These are phyloP conservation scores for Sesamia nonagrioides DNA, from an alignment of 1,140 invertebrate species.

Conservation along the genomic window DNA sequence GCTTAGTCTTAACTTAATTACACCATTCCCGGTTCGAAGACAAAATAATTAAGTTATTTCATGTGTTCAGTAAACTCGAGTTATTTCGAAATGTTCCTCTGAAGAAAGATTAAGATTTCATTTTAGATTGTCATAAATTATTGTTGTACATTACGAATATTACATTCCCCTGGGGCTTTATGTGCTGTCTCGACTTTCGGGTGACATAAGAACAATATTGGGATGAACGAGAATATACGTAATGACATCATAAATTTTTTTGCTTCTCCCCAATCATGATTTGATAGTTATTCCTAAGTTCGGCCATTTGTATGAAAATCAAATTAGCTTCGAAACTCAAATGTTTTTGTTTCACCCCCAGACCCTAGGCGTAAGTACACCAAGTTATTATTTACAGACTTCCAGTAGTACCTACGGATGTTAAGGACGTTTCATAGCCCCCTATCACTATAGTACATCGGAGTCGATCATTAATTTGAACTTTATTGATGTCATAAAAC, in stretches of 20 bases:
- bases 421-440: slow-evolving; percentile 7
- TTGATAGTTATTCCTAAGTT: neutral
- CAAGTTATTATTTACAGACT: neutral
- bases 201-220: neutral
- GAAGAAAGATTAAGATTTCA: slow-evolving; percentile 6
- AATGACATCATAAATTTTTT: neutral
- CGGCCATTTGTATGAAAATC: neutral
- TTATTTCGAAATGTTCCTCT: neutral
- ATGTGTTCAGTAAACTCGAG: slow-evolving; percentile 29
- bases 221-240: neutral
- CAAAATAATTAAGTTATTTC: slow-evolving; percentile 22
- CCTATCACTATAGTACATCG: slow-evolving; percentile 36
- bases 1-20: slow-evolving; percentile 48
- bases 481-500: slow-evolving; percentile 61
- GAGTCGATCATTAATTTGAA: slow-evolving; percentile 57
- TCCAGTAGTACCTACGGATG: neutral
- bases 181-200: neutral
- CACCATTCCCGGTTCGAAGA: slow-evolving; percentile 15
- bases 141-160: slow-evolving; percentile 22
- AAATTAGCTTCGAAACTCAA: neutral
- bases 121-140: slow-evolving; percentile 7
- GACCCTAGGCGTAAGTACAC: neutral
- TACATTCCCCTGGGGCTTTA: neutral
- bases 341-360: neutral
- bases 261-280: neutral